Base-by-base conservation (phyloP, 2,888 invertebrate genomes). In the Lepidocyrtoides sp. region DNA sequence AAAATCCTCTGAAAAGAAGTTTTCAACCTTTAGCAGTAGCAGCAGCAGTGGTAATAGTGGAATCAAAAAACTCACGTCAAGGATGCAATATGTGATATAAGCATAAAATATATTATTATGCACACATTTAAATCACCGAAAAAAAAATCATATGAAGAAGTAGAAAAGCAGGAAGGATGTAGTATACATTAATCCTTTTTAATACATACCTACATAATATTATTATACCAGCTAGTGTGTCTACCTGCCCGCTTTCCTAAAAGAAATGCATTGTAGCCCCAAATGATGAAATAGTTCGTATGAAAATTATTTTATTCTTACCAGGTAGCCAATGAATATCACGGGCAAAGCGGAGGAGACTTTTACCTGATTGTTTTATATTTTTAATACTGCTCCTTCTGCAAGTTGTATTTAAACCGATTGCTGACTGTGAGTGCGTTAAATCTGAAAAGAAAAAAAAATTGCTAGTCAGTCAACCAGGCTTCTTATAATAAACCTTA, bases 1-100 rank as follows among this genome's bases (percentile, higher is more conserved):
- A 81, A 88, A 88, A 88, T 79, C 54, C 17, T 54, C 17, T 79
- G 79, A 79, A 79, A 79, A 79, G 79, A 79, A 79, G 79, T 54
- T 54, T 32, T 54, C 51, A 79, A 79, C 26, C 29, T 79, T 41
- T 3, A 17, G 23, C 17, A 2, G 14, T 17, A 44, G 17, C 0
- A 77, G 29, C 54, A 26, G 75, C 14, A 32, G 79, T 32, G 12
- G n/a, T n/a, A n/a, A n/a, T n/a, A n/a, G n/a, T n/a, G n/a, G 29
- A 77, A 29, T 79, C 17, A 44, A 44, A 44, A 72, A 60, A 8
- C 2, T 20, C 23, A 48, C 10, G 26, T 60, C 12, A 60, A 60
- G 12, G 4, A 20, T 17, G 14, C 10, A 51, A n/a, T 51, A 51
- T 10, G n/a, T n/a, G n/a, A n/a, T n/a, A n/a, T n/a, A n/a, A n/a